A percentile compares a stretch with the other conserved stretches of the same genome.
Evolutionary conservation across 1,140 invertebrate species (phyloP).

Genomic region (Dendroctonus valens): DNA sequence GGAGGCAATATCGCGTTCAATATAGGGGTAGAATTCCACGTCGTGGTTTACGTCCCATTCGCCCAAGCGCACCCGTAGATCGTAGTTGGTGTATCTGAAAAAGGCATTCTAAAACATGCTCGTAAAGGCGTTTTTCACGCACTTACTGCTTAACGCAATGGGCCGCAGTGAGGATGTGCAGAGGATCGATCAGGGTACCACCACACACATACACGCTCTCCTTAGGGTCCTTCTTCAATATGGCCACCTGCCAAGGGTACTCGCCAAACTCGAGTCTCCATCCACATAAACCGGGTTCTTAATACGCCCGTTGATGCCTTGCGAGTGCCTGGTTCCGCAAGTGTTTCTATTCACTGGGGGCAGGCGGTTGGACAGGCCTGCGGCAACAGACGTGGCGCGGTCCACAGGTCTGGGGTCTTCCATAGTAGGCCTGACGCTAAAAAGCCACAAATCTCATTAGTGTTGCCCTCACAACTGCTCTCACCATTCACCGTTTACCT

Average conservation of each 20-base stretch:
- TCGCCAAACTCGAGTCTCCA: slow-evolving; percentile 89
- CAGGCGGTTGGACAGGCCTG: slow-evolving; percentile 57
- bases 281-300: slow-evolving; percentile 84
- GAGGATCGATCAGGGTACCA: slow-evolving; percentile 78
- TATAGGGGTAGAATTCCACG: slow-evolving; percentile 90
- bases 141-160: slow-evolving; percentile 88
- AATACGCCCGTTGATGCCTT: slow-evolving; percentile 86
- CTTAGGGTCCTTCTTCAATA: slow-evolving; percentile 84
- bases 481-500: slow-evolving; percentile 19
- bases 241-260: slow-evolving; percentile 90
- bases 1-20: slow-evolving; percentile 78
- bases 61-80: slow-evolving; percentile 81
- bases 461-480: not conserved
- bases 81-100: slow-evolving; percentile 68
- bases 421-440: slow-evolving; percentile 71
- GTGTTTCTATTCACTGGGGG: slow-evolving; percentile 57
- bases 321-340: slow-evolving; percentile 79
- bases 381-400: slow-evolving; percentile 77
- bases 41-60: slow-evolving; percentile 96
- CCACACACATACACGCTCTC: slow-evolving; percentile 89
- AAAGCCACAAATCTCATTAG: slow-evolving; percentile 31
- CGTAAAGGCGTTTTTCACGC: not conserved
- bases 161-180: slow-evolving; percentile 83
- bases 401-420: slow-evolving; percentile 65
- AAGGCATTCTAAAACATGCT: not conserved